phyloP scores from a whole-genome alignment of 2,888 invertebrate genomes.

The Cactoblastis cactorum region DNA sequence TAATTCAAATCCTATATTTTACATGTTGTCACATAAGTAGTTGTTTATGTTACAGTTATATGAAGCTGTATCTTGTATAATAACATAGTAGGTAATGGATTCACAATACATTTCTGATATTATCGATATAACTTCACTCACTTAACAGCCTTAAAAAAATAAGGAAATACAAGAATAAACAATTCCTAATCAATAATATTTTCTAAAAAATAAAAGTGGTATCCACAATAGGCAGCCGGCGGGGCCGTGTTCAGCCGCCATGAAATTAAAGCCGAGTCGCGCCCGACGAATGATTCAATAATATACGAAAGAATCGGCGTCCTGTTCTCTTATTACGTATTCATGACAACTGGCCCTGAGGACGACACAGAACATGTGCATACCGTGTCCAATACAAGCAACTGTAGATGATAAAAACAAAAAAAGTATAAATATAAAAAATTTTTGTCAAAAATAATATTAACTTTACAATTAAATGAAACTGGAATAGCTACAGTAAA shows the following conservation, averaged over 20 bases:
- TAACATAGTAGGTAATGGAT: too few species aligned
- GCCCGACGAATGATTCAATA: conserved; percentile 79
- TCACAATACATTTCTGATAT: too few species aligned
- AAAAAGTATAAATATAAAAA: not conserved
- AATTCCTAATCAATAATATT: conserved; percentile 13
- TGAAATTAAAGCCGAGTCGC: conserved; percentile 79
- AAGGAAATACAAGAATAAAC: too few species aligned
- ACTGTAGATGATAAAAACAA: not conserved
- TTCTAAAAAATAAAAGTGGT: conserved; percentile 41
- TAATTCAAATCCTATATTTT: too few species aligned
- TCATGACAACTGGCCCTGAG: conserved; percentile 70
- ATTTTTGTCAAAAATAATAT: not conserved
- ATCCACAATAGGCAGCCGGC: conserved; percentile 53
- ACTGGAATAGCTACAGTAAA: too few species aligned
- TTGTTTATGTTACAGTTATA: too few species aligned
- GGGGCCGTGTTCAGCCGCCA: conserved; percentile 75
- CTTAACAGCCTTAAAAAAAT: too few species aligned
- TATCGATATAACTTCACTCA: too few species aligned
- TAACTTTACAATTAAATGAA: too few species aligned
- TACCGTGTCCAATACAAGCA: not conserved
- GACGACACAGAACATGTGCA: conserved; percentile 11
- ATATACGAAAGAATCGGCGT: conserved; percentile 79
- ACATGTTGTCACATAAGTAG: too few species aligned
- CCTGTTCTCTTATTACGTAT: conserved; percentile 77
- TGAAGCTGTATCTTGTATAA: too few species aligned